Evolutionary conservation across 2,113 vertebrate genomes (phyloP).

Genomic region (Oreotrochilus melanogaster): DNA sequence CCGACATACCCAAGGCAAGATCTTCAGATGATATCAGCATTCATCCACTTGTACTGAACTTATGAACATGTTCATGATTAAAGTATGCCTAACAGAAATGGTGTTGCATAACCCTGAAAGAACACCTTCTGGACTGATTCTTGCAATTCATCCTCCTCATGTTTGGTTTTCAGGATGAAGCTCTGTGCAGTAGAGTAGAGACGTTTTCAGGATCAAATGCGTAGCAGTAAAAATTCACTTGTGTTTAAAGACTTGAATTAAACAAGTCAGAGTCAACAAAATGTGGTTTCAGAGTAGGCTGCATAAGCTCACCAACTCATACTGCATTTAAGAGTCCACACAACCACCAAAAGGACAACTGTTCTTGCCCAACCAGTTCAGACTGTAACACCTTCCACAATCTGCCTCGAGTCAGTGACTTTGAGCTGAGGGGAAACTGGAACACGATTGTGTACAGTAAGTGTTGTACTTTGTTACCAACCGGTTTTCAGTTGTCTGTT

Average conservation of each 20-base stretch:
- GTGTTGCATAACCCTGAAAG: background rate
- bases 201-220: background rate
- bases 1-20: background rate
- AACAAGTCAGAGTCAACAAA: background rate
- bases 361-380: background rate
- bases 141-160: background rate
- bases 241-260: background rate
- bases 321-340: background rate
- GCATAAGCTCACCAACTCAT: background rate
- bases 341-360: background rate
- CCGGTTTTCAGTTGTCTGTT: background rate
- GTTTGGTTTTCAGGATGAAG: background rate
- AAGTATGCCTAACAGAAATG: background rate
- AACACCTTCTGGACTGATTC: background rate
- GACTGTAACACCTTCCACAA: background rate
- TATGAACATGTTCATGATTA: background rate
- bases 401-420: background rate
- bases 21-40: background rate
- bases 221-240: background rate
- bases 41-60: background rate
- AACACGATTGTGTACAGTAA: background rate
- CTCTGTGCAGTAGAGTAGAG: background rate
- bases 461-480: background rate
- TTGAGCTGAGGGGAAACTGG: background rate
- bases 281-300: background rate